phyloP scores from a whole-genome alignment of 2,888 invertebrate species.

The Monochamus alternatus region DNA sequence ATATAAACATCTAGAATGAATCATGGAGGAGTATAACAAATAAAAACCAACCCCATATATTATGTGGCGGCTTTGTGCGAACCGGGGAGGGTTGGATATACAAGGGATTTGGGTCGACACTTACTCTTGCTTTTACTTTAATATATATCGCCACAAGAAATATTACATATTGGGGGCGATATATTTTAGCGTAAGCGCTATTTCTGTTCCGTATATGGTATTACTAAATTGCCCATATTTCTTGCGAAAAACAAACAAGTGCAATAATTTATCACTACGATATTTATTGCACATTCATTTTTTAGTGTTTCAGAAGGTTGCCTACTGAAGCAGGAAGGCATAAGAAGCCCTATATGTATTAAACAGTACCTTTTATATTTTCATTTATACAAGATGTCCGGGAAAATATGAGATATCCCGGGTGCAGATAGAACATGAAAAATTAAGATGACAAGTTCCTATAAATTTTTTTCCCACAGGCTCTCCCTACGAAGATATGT shows the following conservation, averaged over 20 bases:
- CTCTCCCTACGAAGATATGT: no score
- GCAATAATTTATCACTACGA: slow-evolving; percentile 5
- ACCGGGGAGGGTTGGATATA: slow-evolving; percentile 14
- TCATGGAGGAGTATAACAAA: slow-evolving; percentile 28
- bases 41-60: slow-evolving; percentile 31
- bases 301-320: no score
- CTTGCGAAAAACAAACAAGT: neutral
- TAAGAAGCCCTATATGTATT: no score
- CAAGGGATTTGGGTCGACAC: slow-evolving; percentile 22
- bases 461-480: no score
- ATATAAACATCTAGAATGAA: slow-evolving; percentile 33
- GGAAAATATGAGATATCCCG: no score
- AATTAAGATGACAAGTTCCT: no score
- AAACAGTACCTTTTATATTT: no score
- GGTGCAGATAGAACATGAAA: no score
- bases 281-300: neutral
- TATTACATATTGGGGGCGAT: slow-evolving; percentile 14
- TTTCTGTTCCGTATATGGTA: slow-evolving; percentile 7
- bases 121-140: slow-evolving; percentile 15
- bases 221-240: slow-evolving; percentile 8
- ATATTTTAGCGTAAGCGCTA: slow-evolving; percentile 19
- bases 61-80: slow-evolving; percentile 13
- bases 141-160: slow-evolving; percentile 16
- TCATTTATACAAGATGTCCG: no score
- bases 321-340: no score